These are phyloP conservation scores for Mionectes macconnelli DNA, from an alignment of 2,113 vertebrate genomes.

Conservation along the genomic window DNA sequence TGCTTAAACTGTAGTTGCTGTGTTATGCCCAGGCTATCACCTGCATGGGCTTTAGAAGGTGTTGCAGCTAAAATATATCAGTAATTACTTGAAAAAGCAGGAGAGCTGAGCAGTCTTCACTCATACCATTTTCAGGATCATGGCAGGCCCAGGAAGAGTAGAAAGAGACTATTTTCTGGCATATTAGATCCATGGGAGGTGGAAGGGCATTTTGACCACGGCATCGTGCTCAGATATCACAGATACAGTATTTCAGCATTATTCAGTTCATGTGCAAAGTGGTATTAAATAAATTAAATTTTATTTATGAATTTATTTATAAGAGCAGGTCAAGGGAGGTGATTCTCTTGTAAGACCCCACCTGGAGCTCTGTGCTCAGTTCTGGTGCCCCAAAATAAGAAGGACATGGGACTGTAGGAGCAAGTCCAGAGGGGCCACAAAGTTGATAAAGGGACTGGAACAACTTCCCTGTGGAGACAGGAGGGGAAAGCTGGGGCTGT, in stretches of 20 bases:
- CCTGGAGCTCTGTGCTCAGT: background rate
- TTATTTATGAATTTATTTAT: background rate
- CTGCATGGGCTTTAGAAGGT: background rate
- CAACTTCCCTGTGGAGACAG: background rate
- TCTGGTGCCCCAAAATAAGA: background rate
- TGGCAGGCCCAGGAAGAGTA: background rate
- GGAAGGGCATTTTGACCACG: background rate
- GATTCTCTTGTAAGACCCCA: background rate
- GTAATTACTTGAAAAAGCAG: constrained; percentile 14
- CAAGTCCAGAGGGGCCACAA: fast-evolving
- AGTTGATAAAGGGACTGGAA: background rate
- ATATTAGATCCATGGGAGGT: constrained; percentile 41
- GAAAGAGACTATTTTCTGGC: constrained; percentile 17
- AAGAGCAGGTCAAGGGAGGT: background rate
- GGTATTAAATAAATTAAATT: background rate
- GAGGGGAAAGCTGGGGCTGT: background rate
- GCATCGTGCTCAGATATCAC: background rate
- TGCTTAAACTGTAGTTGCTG: background rate
- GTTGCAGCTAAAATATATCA: background rate
- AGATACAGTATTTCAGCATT: background rate
- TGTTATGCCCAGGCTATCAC: background rate
- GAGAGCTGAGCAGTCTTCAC: background rate
- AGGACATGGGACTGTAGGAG: background rate
- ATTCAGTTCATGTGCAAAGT: background rate
- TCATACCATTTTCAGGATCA: background rate